Evolutionary conservation across 2,888 invertebrate genomes (phyloP).

Genomic region (Leucoma salicis): DNA sequence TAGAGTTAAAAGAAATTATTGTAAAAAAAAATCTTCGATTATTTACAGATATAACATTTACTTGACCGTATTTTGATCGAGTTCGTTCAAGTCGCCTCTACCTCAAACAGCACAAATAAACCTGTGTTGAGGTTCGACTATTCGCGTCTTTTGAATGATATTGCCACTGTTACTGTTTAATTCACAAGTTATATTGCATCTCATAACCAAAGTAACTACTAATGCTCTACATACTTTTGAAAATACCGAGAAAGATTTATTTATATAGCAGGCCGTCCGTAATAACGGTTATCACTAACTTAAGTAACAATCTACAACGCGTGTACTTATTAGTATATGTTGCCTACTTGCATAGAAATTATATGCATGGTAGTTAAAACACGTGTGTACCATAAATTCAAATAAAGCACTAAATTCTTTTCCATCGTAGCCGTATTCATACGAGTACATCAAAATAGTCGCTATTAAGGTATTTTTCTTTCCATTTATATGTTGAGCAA

Average conservation of each 20-base stretch:
- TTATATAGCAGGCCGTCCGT: slow-evolving; percentile 25
- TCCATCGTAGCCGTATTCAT: slow-evolving; percentile 56
- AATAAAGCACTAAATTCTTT: slow-evolving; percentile 59
- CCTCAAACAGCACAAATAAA: no score
- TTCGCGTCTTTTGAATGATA: no score
- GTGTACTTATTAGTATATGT: slow-evolving; percentile 27
- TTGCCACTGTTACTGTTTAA: no score
- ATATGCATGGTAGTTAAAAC: slow-evolving; percentile 36
- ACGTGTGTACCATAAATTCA: slow-evolving; percentile 52
- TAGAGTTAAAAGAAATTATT: no score
- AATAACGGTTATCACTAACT: slow-evolving; percentile 32
- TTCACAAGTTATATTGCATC: no score
- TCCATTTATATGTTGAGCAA: slow-evolving; percentile 57
- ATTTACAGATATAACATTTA: no score
- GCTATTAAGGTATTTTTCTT: slow-evolving; percentile 54
- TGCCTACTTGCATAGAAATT: slow-evolving; percentile 36
- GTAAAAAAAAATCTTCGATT: no score
- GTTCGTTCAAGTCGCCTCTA: no score
- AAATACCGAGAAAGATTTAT: slow-evolving; percentile 28
- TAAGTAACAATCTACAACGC: slow-evolving; percentile 33
- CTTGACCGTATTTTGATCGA: no score
- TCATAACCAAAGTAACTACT: slow-evolving; percentile 3
- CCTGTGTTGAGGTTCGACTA: no score
- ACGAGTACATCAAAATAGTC: slow-evolving; percentile 37
- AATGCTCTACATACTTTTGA: slow-evolving; percentile 12